Evolutionary conservation across 1,140 invertebrate species (phyloP).

Genomic region (Teleogryllus occipitalis): DNA sequence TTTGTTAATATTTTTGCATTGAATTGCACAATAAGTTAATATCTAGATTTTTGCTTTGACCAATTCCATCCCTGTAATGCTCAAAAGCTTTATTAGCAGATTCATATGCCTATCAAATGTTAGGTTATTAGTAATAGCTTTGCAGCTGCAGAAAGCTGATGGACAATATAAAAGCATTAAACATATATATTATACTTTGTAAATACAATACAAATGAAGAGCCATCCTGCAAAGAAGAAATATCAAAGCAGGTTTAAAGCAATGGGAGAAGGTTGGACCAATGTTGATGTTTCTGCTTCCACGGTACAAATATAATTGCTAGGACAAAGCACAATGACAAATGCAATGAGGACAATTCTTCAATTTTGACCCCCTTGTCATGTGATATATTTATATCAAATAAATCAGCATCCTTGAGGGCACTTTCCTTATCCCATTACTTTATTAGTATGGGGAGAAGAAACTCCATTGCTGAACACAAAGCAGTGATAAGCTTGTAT

Average conservation of each 20-base stretch:
- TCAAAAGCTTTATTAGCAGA: too few species aligned
- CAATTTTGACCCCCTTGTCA: too few species aligned
- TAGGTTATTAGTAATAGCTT: background rate
- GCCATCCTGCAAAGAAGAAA: constrained; percentile 3
- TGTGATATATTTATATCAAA: too few species aligned
- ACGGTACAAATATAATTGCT: background rate
- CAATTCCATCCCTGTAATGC: too few species aligned
- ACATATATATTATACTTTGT: background rate
- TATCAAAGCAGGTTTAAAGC: constrained; percentile 13
- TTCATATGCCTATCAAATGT: too few species aligned
- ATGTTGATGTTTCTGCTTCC: constrained; percentile 8
- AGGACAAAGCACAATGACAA: background rate
- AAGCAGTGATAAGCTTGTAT: background rate
- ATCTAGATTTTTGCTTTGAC: too few species aligned
- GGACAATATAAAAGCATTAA: background rate
- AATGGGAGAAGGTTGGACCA: constrained; percentile 14
- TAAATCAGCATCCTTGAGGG: constrained; percentile 33
- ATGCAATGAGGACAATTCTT: background rate
- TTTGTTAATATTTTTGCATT: too few species aligned
- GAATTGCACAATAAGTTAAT: too few species aligned
- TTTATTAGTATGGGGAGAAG: constrained; percentile 15
- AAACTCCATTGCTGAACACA: background rate
- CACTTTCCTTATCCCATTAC: constrained; percentile 59
- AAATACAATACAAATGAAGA: background rate
- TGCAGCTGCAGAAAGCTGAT: background rate